A percentile compares a stretch with the other conserved stretches of the same genome.
These are phyloP conservation scores for Lycocerus yunnanus DNA, from an alignment of 2,888 invertebrate species.

Conservation along the genomic window DNA sequence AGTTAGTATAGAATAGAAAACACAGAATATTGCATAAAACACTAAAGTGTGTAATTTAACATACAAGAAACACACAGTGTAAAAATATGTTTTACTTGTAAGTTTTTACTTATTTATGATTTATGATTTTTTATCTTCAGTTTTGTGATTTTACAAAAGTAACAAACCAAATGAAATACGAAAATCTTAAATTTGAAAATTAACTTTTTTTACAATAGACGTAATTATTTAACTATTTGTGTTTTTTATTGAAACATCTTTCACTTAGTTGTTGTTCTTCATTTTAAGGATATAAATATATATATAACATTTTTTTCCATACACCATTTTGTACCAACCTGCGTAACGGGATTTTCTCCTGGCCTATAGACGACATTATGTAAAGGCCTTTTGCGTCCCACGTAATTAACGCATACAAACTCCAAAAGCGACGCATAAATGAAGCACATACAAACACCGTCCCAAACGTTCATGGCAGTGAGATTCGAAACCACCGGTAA, in stretches of 20 bases:
- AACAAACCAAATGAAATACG: background rate
- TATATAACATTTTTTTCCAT: background rate
- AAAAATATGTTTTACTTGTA: slow-evolving; percentile 10
- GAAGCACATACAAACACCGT: slow-evolving; percentile 96
- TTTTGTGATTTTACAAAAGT: background rate
- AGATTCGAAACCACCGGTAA: slow-evolving; percentile 92
- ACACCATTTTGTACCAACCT: slow-evolving; percentile 65
- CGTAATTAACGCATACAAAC: slow-evolving; percentile 95
- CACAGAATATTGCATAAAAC: slow-evolving; percentile 48
- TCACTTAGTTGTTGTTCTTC: background rate
- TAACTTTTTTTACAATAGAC: background rate
- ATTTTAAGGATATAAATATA: background rate
- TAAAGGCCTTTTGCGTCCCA: slow-evolving; percentile 85
- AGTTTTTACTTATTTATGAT: slow-evolving; percentile 9
- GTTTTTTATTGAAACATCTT: background rate
- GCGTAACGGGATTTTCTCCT: slow-evolving; percentile 88
- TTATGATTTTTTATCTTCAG: slow-evolving; percentile 12
- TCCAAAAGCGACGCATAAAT: slow-evolving; percentile 93
- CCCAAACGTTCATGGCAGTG: slow-evolving; percentile 97
- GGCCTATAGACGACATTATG: slow-evolving; percentile 89
- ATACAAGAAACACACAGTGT: slow-evolving; percentile 27
- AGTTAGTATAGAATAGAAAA: slow-evolving; percentile 47
- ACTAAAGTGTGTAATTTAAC: slow-evolving; percentile 40
- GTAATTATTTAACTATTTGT: background rate
- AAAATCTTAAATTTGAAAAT: background rate